phyloP scores from a whole-genome alignment of 2,888 invertebrate species.

The Agapostemon virescens region DNA sequence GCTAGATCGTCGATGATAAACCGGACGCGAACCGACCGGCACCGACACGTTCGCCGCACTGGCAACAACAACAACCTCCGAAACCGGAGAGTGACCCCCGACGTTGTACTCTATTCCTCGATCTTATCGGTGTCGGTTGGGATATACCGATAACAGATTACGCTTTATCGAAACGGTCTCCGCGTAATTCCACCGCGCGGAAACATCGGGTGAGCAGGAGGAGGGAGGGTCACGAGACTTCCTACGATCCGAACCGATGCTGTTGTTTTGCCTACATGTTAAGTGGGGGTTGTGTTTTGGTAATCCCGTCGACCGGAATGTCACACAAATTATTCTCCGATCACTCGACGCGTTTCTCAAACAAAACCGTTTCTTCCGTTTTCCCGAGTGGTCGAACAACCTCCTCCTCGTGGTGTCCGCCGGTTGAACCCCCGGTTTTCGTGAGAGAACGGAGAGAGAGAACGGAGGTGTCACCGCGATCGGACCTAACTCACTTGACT shows the following conservation, averaged over 20 bases:
- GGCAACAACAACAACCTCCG: constrained; percentile 14
- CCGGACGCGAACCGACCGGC: constrained; percentile 3
- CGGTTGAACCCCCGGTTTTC: too few species aligned
- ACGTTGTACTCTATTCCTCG: background rate
- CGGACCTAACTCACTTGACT: constrained; percentile 64
- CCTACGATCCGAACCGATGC: background rate
- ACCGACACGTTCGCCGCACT: constrained; percentile 5
- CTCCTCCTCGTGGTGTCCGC: too few species aligned
- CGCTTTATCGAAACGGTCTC: background rate
- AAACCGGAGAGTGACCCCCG: constrained; percentile 18
- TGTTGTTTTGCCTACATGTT: background rate
- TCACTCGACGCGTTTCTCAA: background rate
- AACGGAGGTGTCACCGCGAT: constrained; percentile 40
- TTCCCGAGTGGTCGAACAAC: too few species aligned
- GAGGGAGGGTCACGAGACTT: background rate
- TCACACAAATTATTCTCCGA: background rate
- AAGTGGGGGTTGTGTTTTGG: background rate
- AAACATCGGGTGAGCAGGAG: too few species aligned
- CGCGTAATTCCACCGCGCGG: constrained; percentile 3
- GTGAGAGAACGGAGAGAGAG: background rate
- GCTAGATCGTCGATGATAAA: background rate
- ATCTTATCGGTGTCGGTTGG: constrained; percentile 22
- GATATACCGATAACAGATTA: background rate
- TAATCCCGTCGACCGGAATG: background rate
- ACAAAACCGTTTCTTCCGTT: too few species aligned